Evolutionary conservation across 2,888 invertebrate species (phyloP).

Genomic region (Sclerodermus sp.): DNA sequence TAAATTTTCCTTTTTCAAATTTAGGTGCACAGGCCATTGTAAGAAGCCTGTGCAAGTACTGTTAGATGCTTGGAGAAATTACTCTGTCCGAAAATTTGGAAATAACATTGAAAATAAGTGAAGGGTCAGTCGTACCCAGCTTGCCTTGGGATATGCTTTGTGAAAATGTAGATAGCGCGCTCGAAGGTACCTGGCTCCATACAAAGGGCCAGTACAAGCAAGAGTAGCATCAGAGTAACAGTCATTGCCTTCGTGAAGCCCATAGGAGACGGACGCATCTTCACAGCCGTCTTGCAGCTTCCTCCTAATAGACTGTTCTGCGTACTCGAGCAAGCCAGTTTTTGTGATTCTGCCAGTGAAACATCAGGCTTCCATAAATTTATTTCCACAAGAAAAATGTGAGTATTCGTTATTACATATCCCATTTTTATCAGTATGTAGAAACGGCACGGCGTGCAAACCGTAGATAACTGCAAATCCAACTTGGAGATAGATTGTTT

Average conservation of each 20-base stretch:
- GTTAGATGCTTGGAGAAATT: no score
- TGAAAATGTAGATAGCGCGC: conserved; percentile 46
- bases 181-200: conserved; percentile 51
- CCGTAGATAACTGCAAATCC: no score
- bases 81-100: no score
- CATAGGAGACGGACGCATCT: conserved; percentile 40
- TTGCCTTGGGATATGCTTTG: conserved; percentile 52
- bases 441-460: conserved; percentile 13
- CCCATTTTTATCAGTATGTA: conserved; percentile 15
- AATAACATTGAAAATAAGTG: conserved; percentile 32
- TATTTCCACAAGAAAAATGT: conserved; percentile 6
- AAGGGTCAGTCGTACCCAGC: conserved; percentile 50
- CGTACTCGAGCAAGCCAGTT: conserved; percentile 42
- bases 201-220: conserved; percentile 52
- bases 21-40: no score
- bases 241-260: conserved; percentile 50
- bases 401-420: conserved; percentile 1
- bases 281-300: conserved; percentile 45
- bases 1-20: no score
- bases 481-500: no score
- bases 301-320: conserved; percentile 44
- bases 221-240: conserved; percentile 46
- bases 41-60: no score
- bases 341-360: conserved; percentile 44
- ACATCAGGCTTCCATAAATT: conserved; percentile 41